Evolutionary conservation across 1,140 invertebrate genomes (phyloP).

Genomic region (Mamestra configurata): DNA sequence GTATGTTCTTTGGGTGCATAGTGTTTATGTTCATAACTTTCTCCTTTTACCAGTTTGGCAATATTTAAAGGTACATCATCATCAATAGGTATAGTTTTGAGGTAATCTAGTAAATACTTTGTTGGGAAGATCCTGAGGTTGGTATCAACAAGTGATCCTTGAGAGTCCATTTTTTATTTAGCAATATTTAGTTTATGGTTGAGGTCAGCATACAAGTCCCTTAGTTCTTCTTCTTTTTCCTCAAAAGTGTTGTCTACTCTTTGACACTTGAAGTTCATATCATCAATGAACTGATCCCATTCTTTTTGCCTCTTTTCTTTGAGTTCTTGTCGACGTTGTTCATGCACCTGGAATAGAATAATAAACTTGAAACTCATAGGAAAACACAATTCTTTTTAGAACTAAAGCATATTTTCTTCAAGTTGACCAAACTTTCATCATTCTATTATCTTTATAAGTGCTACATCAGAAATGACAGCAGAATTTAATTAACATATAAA

Average conservation of each 20-base stretch:
- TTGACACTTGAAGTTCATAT: slow-evolving; percentile 92
- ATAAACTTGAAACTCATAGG: neutral
- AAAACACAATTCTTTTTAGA: neutral
- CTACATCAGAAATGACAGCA: neutral
- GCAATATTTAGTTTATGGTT: slow-evolving; percentile 92
- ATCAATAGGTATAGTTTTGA: slow-evolving; percentile 76
- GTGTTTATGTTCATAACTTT: slow-evolving; percentile 51
- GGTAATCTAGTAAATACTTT: slow-evolving; percentile 85
- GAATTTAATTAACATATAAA: slow-evolving; percentile 42
- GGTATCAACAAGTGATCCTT: slow-evolving; percentile 88
- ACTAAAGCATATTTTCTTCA: neutral
- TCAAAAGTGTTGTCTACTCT: slow-evolving; percentile 93
- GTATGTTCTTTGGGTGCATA: slow-evolving; percentile 34
- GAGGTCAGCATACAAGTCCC: slow-evolving; percentile 92
- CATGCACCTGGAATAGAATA: slow-evolving; percentile 72
- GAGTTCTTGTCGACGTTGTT: slow-evolving; percentile 88
- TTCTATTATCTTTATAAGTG: neutral
- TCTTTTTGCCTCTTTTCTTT: slow-evolving; percentile 89
- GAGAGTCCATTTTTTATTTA: slow-evolving; percentile 85
- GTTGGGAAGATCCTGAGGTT: slow-evolving; percentile 89
- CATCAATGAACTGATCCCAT: slow-evolving; percentile 93
- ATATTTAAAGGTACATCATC: slow-evolving; percentile 79
- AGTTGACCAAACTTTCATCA: neutral
- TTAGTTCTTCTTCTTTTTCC: slow-evolving; percentile 93
- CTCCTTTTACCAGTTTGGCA: slow-evolving; percentile 67